Evolutionary conservation across 2,797 vertebrate genomes (phyloP).

Genomic region (Toxotes lorentzi): DNA sequence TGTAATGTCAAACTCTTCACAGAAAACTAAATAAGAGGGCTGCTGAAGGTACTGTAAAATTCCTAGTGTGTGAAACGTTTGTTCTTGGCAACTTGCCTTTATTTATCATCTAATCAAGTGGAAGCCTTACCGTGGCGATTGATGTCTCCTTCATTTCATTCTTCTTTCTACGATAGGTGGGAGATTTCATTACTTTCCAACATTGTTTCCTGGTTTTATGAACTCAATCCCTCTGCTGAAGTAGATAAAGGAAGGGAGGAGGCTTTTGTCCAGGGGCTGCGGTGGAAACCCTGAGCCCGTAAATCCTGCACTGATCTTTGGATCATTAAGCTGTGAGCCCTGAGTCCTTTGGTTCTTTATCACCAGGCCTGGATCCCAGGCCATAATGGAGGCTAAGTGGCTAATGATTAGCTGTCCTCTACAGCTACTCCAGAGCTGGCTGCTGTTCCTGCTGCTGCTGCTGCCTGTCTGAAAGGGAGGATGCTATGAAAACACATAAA

Average conservation of each 20-base stretch:
- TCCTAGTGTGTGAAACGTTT: conserved; percentile 58
- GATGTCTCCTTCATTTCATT: conserved; percentile 63
- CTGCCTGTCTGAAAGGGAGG: conserved; percentile 47
- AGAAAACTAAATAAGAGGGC: conserved; percentile 50
- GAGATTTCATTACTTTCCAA: conserved; percentile 68
- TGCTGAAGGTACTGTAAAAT: conserved; percentile 55
- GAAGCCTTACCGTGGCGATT: conserved; percentile 45
- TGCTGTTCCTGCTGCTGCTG: conserved; percentile 38
- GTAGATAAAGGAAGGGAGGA: conserved; percentile 69
- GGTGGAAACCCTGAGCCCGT: conserved; percentile 70
- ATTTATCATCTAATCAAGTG: conserved; percentile 76
- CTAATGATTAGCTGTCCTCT: conserved; percentile 83
- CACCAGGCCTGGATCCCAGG: conserved; percentile 73
- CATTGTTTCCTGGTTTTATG: conserved; percentile 78
- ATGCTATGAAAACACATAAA: conserved; percentile 66
- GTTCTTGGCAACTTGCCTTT: conserved; percentile 58
- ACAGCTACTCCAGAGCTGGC: conserved; percentile 63
- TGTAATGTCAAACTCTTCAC: conserved; percentile 51
- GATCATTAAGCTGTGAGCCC: conserved; percentile 81
- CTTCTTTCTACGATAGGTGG: conserved; percentile 37
- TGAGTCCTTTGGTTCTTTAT: conserved; percentile 78
- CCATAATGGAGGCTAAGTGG: conserved; percentile 82
- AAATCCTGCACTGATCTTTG: conserved; percentile 81
- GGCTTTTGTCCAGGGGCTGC: conserved; percentile 71
- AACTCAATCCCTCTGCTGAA: conserved; percentile 66